phyloP scores from a whole-genome alignment of 2,113 vertebrate species.

The Penelope pileata region DNA sequence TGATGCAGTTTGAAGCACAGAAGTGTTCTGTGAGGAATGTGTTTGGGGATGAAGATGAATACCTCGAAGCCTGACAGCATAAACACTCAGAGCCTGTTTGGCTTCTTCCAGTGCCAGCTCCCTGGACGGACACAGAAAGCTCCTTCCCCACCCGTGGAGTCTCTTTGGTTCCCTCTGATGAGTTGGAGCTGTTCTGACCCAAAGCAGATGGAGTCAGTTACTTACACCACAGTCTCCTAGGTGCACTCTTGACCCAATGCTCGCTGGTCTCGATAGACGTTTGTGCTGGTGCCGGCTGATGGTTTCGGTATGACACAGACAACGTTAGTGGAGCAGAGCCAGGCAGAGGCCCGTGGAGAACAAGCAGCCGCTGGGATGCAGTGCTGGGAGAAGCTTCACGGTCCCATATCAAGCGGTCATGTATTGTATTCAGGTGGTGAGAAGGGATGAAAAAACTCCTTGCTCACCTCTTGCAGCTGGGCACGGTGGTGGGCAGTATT shows the following conservation, averaged over 20 bases:
- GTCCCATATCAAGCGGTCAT: fast-evolving
- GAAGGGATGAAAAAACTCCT: background rate
- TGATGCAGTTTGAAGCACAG: background rate
- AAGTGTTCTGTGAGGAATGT: slow-evolving; percentile 60
- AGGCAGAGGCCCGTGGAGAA: background rate
- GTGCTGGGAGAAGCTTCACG: background rate
- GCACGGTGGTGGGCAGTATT: background rate
- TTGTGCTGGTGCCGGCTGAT: slow-evolving; percentile 29
- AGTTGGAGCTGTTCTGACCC: slow-evolving; percentile 42
- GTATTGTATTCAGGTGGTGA: background rate
- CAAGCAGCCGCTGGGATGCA: background rate
- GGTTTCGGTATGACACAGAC: slow-evolving; percentile 20
- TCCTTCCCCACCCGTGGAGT: background rate
- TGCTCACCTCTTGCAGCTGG: background rate
- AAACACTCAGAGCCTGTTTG: slow-evolving; percentile 56
- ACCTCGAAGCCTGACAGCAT: background rate
- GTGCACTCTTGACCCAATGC: slow-evolving; percentile 53
- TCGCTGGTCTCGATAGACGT: slow-evolving; percentile 12
- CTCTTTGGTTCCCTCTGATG: slow-evolving; percentile 30
- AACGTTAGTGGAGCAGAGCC: slow-evolving; percentile 54
- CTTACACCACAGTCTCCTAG: slow-evolving; percentile 40
- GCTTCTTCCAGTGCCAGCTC: slow-evolving; percentile 47
- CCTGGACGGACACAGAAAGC: background rate
- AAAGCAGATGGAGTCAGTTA: slow-evolving; percentile 67
- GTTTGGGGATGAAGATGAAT: slow-evolving; percentile 64